Evolutionary conservation across 2,888 invertebrate species (phyloP), one percentile per base, ranked within the genome.

Genomic region (Zaprionus lineosus): DNA sequence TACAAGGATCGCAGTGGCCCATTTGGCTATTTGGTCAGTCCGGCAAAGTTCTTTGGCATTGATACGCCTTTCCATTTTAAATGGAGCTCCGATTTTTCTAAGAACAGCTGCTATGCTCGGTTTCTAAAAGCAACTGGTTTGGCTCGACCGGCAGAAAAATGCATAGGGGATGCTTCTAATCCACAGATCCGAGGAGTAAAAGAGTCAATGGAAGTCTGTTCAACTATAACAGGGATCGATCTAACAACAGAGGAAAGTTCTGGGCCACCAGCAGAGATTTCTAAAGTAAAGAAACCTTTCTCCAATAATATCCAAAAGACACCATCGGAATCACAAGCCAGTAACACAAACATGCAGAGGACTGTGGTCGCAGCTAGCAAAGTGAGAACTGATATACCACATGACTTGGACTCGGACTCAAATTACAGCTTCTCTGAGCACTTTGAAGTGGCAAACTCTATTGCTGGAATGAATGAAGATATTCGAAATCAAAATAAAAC

Each of bases 361-460:
- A 11, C 2, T 18, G 12, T 40, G 3, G 7, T 9, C 7, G 7
- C 18, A 11, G 29, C 16, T 9, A 16, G 2, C 15, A 56, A 52
- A 11, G 12, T 36, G 0, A n/a, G n/a, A n/a, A 29, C 19, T 16
- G 21, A 39, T 3, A 9, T 47, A 5, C 36, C 52, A 3, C 84
- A 82, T 36, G 77, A 68, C 5, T 21, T 84, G 9, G 90, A 90
- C 50, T 88, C 89, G 0, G 90, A 90, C 57, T 90, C 90, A 0
- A 90, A 90, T 60, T 90, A 90, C 50, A 90, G 90, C 48, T 90
- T 90, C 46, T 90, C 90, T 1, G 90, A 90, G 43, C 90, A 89
- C 56, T 89, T 89, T 47, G 87, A 86, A 58, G 26, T 75, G 31
- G 65, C 78, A 1, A 62, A 76, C 6, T 71, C 70, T 16, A 72